A percentile compares a stretch with the other conserved stretches of the same genome.
phyloP scores from a whole-genome alignment of 2,113 vertebrate species.

The Egretta garzetta region DNA sequence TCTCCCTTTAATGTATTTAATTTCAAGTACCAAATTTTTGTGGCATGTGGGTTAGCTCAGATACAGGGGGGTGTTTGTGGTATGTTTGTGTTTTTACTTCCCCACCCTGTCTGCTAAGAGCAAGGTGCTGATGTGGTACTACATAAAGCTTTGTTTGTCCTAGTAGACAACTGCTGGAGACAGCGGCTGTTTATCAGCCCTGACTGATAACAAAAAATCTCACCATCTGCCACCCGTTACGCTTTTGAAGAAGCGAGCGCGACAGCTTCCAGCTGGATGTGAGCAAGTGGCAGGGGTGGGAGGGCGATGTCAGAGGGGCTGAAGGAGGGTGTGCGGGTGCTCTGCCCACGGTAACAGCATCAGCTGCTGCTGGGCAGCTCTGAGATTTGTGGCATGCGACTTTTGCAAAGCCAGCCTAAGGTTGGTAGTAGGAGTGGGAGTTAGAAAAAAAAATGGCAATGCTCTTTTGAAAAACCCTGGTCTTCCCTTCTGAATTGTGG shows the following conservation, averaged over 20 bases:
- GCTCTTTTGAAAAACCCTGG: accelerated
- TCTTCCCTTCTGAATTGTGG: not conserved
- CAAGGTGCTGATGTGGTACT: not conserved
- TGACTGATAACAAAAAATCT: not conserved
- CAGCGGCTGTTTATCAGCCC: not conserved
- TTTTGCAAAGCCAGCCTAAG: not conserved
- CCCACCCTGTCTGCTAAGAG: not conserved
- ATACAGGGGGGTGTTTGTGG: not conserved
- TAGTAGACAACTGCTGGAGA: not conserved
- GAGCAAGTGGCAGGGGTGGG: not conserved
- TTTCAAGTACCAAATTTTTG: not conserved
- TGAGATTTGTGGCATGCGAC: accelerated
- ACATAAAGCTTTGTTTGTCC: not conserved
- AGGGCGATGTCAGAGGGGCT: accelerated
- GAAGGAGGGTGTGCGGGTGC: accelerated
- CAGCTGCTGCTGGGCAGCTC: not conserved
- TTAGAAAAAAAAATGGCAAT: accelerated
- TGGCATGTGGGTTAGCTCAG: not conserved
- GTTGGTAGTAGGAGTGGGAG: accelerated
- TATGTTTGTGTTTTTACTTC: not conserved
- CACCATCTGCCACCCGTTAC: not conserved
- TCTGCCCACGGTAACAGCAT: not conserved
- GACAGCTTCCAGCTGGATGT: not conserved
- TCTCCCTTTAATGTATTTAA: not conserved
- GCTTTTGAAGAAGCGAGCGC: not conserved